Base-by-base conservation (phyloP, 1,140 invertebrate genomes). In the Bradynema listronoti region DNA sequence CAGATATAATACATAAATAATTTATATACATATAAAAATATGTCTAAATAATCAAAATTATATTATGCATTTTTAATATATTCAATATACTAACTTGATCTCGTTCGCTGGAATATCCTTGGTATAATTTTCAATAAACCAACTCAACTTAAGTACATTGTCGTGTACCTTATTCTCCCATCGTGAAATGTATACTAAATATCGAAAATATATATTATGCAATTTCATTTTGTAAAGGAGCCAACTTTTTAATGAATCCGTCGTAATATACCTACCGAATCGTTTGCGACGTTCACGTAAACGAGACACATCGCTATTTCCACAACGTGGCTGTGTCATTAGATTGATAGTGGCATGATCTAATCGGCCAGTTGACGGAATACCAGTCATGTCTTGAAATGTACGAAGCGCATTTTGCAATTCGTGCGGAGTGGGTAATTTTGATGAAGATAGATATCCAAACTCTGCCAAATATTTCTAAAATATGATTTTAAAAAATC, bases 101-200 rank as follows among this genome's bases (percentile, higher is more conserved):
- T 67, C 47, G n/a, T 63, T 51, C 9, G 36, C n/a, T 7, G 65
- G 49, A 33, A 69, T 71, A 47, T 69, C 67, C 34, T 72, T 68
- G 9, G 67, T 69, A 33, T 69, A 69, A n/a, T 50, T 50, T 32
- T 50, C 39, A 24, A 72, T 63, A 50, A 53, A 72, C 70, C 70
- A 72, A 36, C 63, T 72, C 6, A 72, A 43, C 7, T 42, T 45
- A 11, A 72, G 46, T 16, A 32, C 34, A 47, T 72, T 60, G 50
- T 75, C 49, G n/a, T 54, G 43, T 6, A 72, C 49, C 53, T 75
- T 75, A 50, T 66, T 66, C 47, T 72, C 68, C 70, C 70, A 72
- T 32, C 63, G 64, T 30, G 64, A 55, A 50, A 74, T 63, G 42
- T 65, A 69, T 19, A 75, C 70, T 72, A 24, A 67, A 71, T 45